phyloP scores from a whole-genome alignment of 2,888 invertebrate genomes.

The Ectemnius cavifrons region DNA sequence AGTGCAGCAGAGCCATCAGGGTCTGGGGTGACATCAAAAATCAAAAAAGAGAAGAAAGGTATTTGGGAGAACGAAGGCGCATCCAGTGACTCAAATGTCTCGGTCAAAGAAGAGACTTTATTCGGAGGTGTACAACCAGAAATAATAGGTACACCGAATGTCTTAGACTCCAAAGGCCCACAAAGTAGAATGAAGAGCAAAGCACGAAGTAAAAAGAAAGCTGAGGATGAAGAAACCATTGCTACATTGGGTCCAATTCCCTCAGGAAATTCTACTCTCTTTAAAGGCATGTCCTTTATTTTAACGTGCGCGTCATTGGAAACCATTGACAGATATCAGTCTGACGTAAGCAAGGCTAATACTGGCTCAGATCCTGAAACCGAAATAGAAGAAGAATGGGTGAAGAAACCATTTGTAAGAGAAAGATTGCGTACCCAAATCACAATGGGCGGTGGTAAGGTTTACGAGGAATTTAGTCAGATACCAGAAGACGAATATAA shows the following conservation, averaged over 20 bases:
- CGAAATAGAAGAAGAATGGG: constrained; percentile 81
- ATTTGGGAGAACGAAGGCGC: constrained; percentile 55
- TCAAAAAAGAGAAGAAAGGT: constrained; percentile 35
- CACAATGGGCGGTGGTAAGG: constrained; percentile 82
- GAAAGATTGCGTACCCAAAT: constrained; percentile 82
- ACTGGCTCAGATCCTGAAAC: constrained; percentile 79
- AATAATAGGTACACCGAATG: constrained; percentile 61
- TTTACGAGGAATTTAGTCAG: constrained; percentile 81
- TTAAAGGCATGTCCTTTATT: constrained; percentile 81
- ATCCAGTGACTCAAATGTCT: constrained; percentile 63
- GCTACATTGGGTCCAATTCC: constrained; percentile 81
- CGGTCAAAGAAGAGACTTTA: constrained; percentile 49
- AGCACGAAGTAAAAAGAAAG: constrained; percentile 66
- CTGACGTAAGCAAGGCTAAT: constrained; percentile 67
- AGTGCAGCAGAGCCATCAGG: constrained; percentile 58
- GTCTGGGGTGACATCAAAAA: constrained; percentile 58
- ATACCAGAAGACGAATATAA: constrained; percentile 80
- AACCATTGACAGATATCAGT: constrained; percentile 62
- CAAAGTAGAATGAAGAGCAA: constrained; percentile 79
- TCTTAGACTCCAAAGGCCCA: constrained; percentile 62
- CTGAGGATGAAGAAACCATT: constrained; percentile 75
- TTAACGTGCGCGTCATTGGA: constrained; percentile 80
- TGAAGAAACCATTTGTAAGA: constrained; percentile 78
- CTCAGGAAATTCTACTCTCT: constrained; percentile 77
- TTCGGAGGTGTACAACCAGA: constrained; percentile 68